A percentile compares a stretch with the other conserved stretches of the same genome.
Conservation (phyloP, 1,140 invertebrate species). For the Drosophila eugracilis region DNA sequence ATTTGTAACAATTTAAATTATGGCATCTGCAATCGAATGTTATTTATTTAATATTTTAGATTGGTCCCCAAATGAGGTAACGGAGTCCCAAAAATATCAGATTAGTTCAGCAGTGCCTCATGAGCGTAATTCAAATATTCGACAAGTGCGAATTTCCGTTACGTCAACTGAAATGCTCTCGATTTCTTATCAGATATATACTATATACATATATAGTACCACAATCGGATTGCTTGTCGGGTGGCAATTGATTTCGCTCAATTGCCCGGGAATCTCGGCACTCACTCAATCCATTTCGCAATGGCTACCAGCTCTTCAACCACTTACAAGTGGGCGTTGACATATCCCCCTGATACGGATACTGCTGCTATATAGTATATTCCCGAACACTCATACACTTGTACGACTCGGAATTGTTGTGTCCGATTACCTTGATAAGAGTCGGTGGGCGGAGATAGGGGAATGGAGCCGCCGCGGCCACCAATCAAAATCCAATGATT, state of each 20-base stretch:
- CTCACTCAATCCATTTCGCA: conserved; percentile 20
- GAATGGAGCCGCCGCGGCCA: conserved; percentile 14
- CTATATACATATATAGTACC: conserved; percentile 9
- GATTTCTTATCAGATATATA: conserved; percentile 8
- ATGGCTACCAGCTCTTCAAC: conserved; percentile 28
- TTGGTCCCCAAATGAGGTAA: conserved; percentile 41
- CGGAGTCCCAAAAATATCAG: conserved; percentile 42
- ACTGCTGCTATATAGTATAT: conserved; percentile 26
- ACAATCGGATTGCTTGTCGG: conserved; percentile 43
- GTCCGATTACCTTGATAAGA: conserved; percentile 39
- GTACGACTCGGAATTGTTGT: conserved; percentile 12
- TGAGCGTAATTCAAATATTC: conserved; percentile 36
- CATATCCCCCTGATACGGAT: conserved; percentile 36
- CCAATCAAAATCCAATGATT: conserved; percentile 48
- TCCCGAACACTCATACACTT: conserved; percentile 18
- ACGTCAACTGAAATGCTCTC: conserved; percentile 22
- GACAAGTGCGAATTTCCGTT: conserved; percentile 70
- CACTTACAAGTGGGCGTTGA: conserved; percentile 66
- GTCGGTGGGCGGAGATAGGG: conserved; percentile 31
- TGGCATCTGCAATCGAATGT: conserved; percentile 50
- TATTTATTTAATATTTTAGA: conserved; percentile 36
- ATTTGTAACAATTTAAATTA: conserved; percentile 81
- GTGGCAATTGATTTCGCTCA: conserved; percentile 35
- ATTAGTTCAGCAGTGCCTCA: conserved; percentile 39
- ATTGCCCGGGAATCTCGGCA: conserved; percentile 43